Evolutionary conservation across 1,140 invertebrate species (phyloP), one percentile per base, ranked within the genome.

Genomic region (Oryzaephilus surinamensis): DNA sequence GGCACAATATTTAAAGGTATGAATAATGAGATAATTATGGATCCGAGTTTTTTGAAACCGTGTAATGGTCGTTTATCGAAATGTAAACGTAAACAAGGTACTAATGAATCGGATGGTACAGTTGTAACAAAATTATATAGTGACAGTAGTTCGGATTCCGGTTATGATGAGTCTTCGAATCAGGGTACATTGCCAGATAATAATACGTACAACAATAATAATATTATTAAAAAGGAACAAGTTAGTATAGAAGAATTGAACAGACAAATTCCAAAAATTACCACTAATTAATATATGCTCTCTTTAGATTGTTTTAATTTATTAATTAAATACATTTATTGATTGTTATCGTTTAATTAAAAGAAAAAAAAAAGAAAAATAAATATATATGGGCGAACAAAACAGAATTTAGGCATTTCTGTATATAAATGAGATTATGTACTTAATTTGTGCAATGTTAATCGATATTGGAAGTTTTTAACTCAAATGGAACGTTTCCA

Each of bases 1-100:
- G 81, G 81, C 11, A 73, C 70, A 11, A 77, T 85, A 43, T 84
- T 79, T 54, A 72, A 72, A 48, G 79, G 79, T 6, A 70, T 65
- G 14, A 69, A 70, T 50, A 74, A 76, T 12, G 79, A 79, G 56
- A 65, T 82, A 1, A 61, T 82, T 15, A 62, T 82, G 3, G 77
- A 81, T 54, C 67, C 69, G 11, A 62, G 70, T 29, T 67, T 73
- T 21, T 55, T 79, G 29, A 76, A 74, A 48, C 76, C 77, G 2
- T 82, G 79, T 50, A 44, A 50, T 14, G 64, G 61, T 31, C 63
- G 67, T 42, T 31, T 58, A 20, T 46, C 56, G 6, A 38, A 28
- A n/a, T 54, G 50, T 38, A 56, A 54, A 37, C 28, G n/a, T 47
- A 14, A 15, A 17, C 26, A 35, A 40, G 35, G 28, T 13, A 26